Evolutionary conservation across 2,888 invertebrate species (phyloP).

Genomic region (Mellilla xanthometata): DNA sequence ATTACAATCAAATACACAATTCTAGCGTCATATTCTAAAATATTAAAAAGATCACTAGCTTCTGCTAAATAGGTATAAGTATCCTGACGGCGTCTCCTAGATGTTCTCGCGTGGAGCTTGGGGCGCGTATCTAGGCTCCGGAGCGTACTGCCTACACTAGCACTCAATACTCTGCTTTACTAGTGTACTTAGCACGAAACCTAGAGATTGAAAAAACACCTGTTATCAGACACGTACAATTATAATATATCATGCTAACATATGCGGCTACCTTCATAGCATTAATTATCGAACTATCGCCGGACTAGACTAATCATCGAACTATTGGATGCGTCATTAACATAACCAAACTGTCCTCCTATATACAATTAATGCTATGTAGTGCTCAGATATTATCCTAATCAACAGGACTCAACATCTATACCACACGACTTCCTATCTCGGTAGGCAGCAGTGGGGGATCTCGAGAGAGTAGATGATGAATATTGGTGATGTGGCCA

Average conservation of each 20-base stretch:
- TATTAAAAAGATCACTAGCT: conserved; percentile 57
- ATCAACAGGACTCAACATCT: conserved; percentile 38
- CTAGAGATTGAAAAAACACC: conserved; percentile 79
- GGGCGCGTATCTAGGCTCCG: conserved; percentile 80
- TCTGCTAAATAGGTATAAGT: conserved; percentile 69
- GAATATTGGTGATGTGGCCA: conserved; percentile 39
- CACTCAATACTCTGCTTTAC: conserved; percentile 78
- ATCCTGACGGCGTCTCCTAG: conserved; percentile 78
- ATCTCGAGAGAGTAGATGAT: conserved; percentile 28
- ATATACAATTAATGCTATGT: conserved; percentile 75
- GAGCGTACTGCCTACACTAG: conserved; percentile 83
- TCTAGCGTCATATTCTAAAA: conserved; percentile 65
- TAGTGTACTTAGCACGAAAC: conserved; percentile 83
- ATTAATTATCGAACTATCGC: conserved; percentile 61
- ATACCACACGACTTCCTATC: conserved; percentile 44
- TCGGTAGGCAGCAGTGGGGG: conserved; percentile 31
- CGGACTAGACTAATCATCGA: conserved; percentile 11
- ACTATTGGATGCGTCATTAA: not conserved
- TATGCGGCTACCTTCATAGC: conserved; percentile 69
- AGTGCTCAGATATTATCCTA: conserved; percentile 50
- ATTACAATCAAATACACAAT: conserved; percentile 75
- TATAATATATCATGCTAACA: conserved; percentile 57
- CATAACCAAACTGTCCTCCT: conserved; percentile 34
- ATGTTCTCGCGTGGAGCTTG: conserved; percentile 77
- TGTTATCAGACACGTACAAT: conserved; percentile 65